Conservation (phyloP, 2,113 vertebrate genomes). For the Vicugna pacos region DNA sequence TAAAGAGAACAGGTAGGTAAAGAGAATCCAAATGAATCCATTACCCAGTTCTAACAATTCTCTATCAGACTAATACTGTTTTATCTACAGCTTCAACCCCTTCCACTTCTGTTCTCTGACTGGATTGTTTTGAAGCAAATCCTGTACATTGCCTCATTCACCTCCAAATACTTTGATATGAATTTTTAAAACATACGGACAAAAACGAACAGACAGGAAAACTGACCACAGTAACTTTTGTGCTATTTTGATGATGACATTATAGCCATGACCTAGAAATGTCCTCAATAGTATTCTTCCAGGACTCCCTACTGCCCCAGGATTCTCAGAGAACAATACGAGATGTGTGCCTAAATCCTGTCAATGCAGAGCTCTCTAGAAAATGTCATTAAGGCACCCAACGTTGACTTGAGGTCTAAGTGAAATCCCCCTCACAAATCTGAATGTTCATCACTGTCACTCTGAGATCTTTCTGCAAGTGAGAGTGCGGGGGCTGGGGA, state of each 20-base stretch:
- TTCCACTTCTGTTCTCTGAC: not conserved
- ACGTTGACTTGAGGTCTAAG: not conserved
- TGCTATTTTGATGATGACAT: not conserved
- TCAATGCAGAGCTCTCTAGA: not conserved
- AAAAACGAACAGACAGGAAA: not conserved
- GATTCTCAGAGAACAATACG: not conserved
- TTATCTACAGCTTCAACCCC: not conserved
- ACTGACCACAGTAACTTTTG: not conserved
- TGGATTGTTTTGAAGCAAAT: constrained; percentile 33
- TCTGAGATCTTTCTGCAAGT: not conserved
- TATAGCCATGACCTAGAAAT: not conserved
- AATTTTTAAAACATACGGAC: not conserved
- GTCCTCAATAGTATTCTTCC: not conserved
- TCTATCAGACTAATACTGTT: not conserved
- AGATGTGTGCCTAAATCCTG: not conserved
- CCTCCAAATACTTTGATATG: not conserved
- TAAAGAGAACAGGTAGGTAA: not conserved
- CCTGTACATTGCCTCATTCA: not conserved
- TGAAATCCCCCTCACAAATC: not conserved
- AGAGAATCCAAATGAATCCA: not conserved
- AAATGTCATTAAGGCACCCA: not conserved
- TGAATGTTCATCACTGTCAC: not conserved
- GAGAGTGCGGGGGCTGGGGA: not conserved
- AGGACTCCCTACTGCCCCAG: not conserved
- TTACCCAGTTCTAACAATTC: not conserved